Evolutionary conservation across 2,113 vertebrate species (phyloP), one percentile per base, ranked within the genome.

Genomic region (Caracal caracal): DNA sequence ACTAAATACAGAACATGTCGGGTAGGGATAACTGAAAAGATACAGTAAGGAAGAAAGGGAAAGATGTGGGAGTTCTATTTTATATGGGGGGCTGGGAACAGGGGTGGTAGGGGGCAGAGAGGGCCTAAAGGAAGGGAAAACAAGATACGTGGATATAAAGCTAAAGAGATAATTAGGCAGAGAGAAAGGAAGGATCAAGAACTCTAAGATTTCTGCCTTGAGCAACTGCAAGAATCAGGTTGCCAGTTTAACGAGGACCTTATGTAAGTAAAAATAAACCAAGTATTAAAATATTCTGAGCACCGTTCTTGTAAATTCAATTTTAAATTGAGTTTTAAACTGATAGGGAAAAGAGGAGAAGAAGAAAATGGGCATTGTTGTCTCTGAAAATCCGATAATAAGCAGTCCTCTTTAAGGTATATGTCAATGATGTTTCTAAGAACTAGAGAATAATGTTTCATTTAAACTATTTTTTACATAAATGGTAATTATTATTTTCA

Each of bases 201-300:
- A 87, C 28, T 43, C 19, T 19, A 95, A 33, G 30, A 47, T 78
- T n/a, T 94, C 92, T 94, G 43, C 56, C 73, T 53, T n/a, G 35
- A 95, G n/a, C 66, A 83, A 71, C 26, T 83, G 5, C 6, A 91
- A 91, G 35, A 88, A 88, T 90, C 59, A 84, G 20, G 71, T n/a
- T 96, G 35, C 22, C 53, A 79, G 78, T 76, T 93, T 93, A 93
- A 93, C 95, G 40, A 95, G 28, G 56, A 59, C 24, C 35, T 76
- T 94, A 49, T 79, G 28, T 93, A 19, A 92, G 28, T 3, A 49
- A 87, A 82, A 53, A 37, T 40, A 65, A 97, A 90, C 68, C 24
- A 75, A 95, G 17, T 56, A 53, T 61, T 86, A 92, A 76, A 93
- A 91, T 85, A 86, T 80, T 12, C n/a, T 94, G 82, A 26, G 9